A percentile compares a stretch with the other conserved stretches of the same genome.
These are phyloP conservation scores for Danionella cerebrum DNA, from an alignment of 2,113 vertebrate genomes.

Conservation along the genomic window DNA sequence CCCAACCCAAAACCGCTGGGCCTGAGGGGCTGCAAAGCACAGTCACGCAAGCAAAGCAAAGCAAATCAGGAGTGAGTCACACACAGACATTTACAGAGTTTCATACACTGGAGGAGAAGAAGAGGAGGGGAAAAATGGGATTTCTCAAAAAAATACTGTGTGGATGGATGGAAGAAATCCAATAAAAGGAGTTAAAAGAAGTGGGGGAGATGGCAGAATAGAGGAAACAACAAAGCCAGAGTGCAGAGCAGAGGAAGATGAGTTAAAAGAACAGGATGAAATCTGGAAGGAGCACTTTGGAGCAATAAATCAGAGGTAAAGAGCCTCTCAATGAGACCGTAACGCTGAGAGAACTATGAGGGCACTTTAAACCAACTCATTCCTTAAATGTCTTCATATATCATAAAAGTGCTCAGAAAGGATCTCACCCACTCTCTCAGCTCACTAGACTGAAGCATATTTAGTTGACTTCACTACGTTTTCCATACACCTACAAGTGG, in stretches of 20 bases:
- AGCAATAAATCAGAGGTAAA: slow-evolving; percentile 25
- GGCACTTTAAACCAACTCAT: slow-evolving; percentile 20
- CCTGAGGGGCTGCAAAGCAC: slow-evolving; percentile 2
- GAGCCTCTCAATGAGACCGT: not conserved
- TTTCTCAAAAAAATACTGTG: not conserved
- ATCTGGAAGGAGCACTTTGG: slow-evolving; percentile 20
- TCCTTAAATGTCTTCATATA: not conserved
- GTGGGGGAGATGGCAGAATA: not conserved
- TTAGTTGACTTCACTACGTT: no score
- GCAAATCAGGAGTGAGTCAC: slow-evolving; percentile 17
- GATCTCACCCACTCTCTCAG: not conserved
- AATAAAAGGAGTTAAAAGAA: slow-evolving; percentile 1
- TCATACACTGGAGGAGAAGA: not conserved
- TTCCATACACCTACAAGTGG: no score
- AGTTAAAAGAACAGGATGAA: not conserved
- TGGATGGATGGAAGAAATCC: not conserved
- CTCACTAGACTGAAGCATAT: no score
- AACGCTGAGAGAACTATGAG: slow-evolving; percentile 1
- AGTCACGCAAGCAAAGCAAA: slow-evolving; percentile 8
- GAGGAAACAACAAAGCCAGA: slow-evolving; percentile 8
- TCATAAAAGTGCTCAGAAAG: not conserved
- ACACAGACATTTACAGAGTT: not conserved
- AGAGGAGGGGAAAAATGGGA: not conserved
- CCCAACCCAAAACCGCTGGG: not conserved
- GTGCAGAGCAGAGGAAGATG: not conserved